phyloP scores from a whole-genome alignment of 2,797 vertebrate species.

The Gallinago solitaria region DNA sequence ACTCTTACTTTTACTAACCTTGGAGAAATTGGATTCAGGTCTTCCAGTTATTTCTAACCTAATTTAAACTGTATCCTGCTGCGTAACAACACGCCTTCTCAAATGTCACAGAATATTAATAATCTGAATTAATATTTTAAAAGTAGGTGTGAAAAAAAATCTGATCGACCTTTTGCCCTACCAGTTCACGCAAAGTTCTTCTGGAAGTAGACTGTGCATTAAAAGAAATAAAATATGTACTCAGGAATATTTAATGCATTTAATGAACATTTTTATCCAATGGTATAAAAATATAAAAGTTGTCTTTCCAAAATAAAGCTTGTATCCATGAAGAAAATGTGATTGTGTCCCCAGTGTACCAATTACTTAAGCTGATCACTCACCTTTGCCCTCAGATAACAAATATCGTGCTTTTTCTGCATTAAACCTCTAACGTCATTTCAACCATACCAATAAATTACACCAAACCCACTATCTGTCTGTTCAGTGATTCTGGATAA shows the following conservation, averaged over 20 bases:
- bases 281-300: background rate
- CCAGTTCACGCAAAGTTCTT: background rate
- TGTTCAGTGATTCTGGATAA: background rate
- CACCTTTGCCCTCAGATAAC: background rate
- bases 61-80: background rate
- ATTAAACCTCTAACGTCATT: background rate
- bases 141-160: background rate
- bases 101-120: background rate
- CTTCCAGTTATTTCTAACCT: background rate
- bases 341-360: background rate
- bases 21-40: background rate
- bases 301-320: background rate
- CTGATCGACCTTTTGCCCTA: background rate
- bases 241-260: background rate
- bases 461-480: background rate
- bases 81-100: background rate
- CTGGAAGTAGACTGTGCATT: background rate
- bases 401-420: background rate
- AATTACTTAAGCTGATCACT: background rate
- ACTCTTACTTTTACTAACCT: background rate
- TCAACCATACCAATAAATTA: background rate
- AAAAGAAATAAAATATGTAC: background rate
- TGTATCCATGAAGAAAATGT: background rate
- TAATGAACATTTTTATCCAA: background rate
- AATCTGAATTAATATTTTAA: background rate